Base-by-base conservation (phyloP, 37 sponge, comb jelly and placozoan genomes). In the Amphimedon queenslandica region DNA sequence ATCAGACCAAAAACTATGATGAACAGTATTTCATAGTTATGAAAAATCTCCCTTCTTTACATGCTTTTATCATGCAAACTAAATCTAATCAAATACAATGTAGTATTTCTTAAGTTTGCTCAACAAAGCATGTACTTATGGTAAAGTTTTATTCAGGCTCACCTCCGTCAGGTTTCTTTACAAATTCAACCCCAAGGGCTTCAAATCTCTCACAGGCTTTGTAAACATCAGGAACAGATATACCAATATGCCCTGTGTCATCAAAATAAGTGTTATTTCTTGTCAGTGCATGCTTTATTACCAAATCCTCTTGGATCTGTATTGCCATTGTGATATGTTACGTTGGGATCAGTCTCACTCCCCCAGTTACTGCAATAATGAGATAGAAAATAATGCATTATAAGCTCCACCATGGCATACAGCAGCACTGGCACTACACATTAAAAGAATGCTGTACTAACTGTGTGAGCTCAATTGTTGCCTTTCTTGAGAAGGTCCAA, bases 201-300 rank as follows among this genome's bases (percentile, higher is more conserved):
- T 86, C 83, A 77, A 91, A 91, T 41, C 92, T 74, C 63, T 91
- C 92, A 64, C 92, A 91, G 25, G 92, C 92, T 56, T 72, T 74
- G 57, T 91, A 75, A 32, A 91, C 92, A 75, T 91, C 92, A 38
- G 92, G 92, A 30, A 91, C 92, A 51, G 60, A 63, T 66, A 91
- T 77, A 8, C 92, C 92, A 78, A 91, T 91, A 56, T 91, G 92
- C 20, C 92, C 92, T 91, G 60, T 28, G 41, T 5, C 10, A 32
- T 24, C 6, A 30, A 61, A 61, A 6, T 8, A 47, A 18, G 13
- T 18, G 8, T 47, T 47, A 47, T 13, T 47, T n/a, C n/a, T 47
- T 47, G 13, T 18, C 8, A 47, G 51, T 47, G 51, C 8, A 47
- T 8, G 13, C 51, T 47, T 13, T 18, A 47, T 8, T 47, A 91